Evolutionary conservation across 2,888 invertebrate species (phyloP).

Genomic region (Metallyticus violacea): DNA sequence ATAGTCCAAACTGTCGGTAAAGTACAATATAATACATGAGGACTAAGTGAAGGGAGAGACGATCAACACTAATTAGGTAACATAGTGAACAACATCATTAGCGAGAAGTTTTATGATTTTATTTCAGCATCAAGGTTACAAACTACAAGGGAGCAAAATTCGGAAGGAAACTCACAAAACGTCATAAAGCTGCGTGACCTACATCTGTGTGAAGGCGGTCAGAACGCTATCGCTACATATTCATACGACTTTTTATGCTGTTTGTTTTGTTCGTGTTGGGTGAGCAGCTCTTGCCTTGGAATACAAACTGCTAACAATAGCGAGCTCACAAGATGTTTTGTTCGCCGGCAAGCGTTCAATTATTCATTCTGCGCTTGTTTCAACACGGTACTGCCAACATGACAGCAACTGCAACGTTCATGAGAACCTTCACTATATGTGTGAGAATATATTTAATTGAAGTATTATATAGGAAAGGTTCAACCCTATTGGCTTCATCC

Average conservation of each 20-base stretch:
- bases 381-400: background rate
- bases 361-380: background rate
- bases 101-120: no score
- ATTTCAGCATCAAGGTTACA: no score
- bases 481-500: no score
- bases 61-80: no score
- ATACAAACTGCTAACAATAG: background rate
- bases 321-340: background rate
- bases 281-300: background rate
- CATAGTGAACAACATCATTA: no score
- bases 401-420: background rate
- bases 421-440: background rate
- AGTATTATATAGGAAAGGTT: no score
- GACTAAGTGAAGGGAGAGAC: no score
- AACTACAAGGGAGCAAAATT: no score
- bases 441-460: no score
- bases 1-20: no score
- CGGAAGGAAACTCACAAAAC: background rate
- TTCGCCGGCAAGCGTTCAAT: background rate
- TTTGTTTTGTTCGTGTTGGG: background rate
- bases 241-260: background rate
- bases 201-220: background rate
- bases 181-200: background rate
- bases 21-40: no score
- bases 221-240: background rate